A percentile compares a stretch with the other conserved stretches of the same genome.
Conservation (phyloP, 1,140 invertebrate genomes). For the Lineus longissimus region DNA sequence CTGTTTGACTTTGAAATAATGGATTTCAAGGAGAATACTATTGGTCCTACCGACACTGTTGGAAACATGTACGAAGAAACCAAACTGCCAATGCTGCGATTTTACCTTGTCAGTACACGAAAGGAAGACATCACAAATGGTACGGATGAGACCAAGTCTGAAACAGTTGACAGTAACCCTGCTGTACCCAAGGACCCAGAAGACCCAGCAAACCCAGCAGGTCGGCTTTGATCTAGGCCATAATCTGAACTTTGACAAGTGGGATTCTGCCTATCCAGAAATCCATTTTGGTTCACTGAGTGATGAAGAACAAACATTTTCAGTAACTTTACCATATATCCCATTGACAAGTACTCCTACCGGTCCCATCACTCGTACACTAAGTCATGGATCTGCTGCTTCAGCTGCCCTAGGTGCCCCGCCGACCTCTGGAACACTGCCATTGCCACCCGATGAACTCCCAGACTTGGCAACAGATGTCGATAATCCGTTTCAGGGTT, state of each 20-base stretch:
- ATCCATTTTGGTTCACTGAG: too few relatives aligned
- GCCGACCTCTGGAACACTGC: background rate
- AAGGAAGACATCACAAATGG: background rate
- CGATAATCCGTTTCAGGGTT: background rate
- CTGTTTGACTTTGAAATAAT: background rate
- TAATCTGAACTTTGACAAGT: background rate
- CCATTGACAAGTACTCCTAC: too few relatives aligned
- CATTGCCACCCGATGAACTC: background rate
- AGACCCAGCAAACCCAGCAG: background rate
- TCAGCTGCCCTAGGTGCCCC: too few relatives aligned
- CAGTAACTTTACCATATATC: too few relatives aligned
- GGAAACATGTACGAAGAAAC: background rate
- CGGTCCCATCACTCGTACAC: too few relatives aligned
- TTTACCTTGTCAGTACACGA: background rate
- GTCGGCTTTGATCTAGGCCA: background rate
- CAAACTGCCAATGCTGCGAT: slow-evolving; percentile 1
- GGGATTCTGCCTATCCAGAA: background rate
- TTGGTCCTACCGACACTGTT: background rate
- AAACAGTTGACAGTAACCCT: background rate
- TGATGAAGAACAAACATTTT: too few relatives aligned
- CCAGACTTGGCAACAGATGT: background rate
- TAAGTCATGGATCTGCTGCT: background rate
- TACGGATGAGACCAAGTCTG: background rate
- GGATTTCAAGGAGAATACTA: background rate
- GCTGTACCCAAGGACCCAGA: background rate